Evolutionary conservation across 2,113 vertebrate genomes (phyloP).

Genomic region (Eidolon helvum): DNA sequence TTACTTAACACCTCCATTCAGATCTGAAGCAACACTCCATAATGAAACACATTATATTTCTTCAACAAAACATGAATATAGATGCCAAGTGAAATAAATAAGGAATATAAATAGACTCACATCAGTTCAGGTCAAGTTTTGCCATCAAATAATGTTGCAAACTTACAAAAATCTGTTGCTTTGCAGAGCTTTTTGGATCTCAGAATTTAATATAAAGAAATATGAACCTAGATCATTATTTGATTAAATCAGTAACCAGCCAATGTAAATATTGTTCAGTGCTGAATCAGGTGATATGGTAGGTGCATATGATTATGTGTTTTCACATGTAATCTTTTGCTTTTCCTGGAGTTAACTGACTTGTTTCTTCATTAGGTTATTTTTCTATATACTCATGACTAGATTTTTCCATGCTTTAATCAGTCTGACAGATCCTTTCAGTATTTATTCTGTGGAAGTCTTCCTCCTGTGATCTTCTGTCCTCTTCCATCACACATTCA

Average conservation of each 20-base stretch:
- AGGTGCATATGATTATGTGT: neutral
- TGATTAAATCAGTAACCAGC: neutral
- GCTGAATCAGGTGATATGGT: neutral
- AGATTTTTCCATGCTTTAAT: neutral
- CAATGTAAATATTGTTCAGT: neutral
- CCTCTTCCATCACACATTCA: neutral
- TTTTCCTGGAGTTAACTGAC: neutral
- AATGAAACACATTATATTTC: constrained; percentile 42
- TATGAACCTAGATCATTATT: neutral
- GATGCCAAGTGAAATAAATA: neutral
- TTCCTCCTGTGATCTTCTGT: neutral
- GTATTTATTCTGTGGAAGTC: neutral
- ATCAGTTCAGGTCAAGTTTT: constrained; percentile 16
- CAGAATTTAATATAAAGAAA: neutral
- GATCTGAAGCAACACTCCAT: neutral
- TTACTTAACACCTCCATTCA: neutral
- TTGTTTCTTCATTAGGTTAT: neutral
- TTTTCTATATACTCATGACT: neutral
- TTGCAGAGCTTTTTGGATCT: neutral
- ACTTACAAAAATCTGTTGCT: neutral
- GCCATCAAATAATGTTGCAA: neutral
- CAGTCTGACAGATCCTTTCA: neutral
- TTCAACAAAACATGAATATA: constrained; percentile 31
- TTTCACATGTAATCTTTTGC: neutral
- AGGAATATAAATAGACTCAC: neutral